A percentile compares a stretch with the other conserved stretches of the same genome.
Conservation (phyloP, 2,797 vertebrate genomes). For the Sebastes oblongus region DNA sequence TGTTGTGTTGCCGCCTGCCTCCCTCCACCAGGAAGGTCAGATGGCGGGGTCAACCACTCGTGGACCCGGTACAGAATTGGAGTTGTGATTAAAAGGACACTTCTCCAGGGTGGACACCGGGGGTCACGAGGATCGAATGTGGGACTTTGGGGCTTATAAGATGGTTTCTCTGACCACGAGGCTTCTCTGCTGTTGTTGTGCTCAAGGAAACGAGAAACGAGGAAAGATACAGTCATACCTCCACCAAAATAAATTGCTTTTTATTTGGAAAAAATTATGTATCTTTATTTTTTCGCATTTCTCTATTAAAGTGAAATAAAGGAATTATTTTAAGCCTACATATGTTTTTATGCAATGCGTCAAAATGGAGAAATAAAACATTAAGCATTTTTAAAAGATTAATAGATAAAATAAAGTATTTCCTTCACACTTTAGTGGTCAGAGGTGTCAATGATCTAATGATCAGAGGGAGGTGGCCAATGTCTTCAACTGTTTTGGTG, state of each 20-base stretch:
- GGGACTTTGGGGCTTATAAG: slow-evolving; percentile 29
- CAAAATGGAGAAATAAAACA: not conserved
- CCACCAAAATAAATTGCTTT: slow-evolving; percentile 19
- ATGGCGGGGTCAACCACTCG: slow-evolving; percentile 50
- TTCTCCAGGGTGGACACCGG: slow-evolving; percentile 43
- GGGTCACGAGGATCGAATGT: slow-evolving; percentile 44
- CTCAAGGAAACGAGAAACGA: slow-evolving; percentile 8
- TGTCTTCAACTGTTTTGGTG: not conserved
- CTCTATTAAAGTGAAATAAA: not conserved
- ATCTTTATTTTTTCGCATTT: not conserved
- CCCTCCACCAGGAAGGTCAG: slow-evolving; percentile 55
- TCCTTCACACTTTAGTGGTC: too few species aligned
- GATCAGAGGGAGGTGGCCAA: not conserved
- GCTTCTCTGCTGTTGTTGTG: slow-evolving; percentile 21
- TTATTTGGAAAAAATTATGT: not conserved
- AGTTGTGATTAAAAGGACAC: slow-evolving; percentile 67
- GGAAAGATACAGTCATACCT: slow-evolving; percentile 33
- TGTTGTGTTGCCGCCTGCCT: slow-evolving; percentile 29
- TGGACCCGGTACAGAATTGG: slow-evolving; percentile 59
- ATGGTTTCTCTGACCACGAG: slow-evolving; percentile 16
- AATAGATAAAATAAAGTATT: too few species aligned
- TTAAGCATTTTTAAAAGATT: too few species aligned
- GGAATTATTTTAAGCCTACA: not conserved
- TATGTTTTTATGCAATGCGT: not conserved
- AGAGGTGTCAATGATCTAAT: rapidly evolving